phyloP scores from a whole-genome alignment of 2,113 vertebrate genomes.

The Spilogale gracilis region DNA sequence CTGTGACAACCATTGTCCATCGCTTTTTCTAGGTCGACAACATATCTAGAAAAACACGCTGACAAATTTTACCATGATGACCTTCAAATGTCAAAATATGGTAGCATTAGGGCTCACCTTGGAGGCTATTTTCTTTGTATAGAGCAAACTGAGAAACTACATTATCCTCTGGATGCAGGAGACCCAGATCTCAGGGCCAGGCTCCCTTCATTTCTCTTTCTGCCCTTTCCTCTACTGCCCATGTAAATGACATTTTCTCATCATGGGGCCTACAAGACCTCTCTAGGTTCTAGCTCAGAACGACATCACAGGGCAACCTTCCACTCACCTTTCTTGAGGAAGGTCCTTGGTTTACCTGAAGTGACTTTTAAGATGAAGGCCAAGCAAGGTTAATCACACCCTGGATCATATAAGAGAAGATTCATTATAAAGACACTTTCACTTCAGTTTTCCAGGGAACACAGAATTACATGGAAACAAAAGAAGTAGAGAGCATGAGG shows the following conservation, averaged over 20 bases:
- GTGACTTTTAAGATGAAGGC: constrained; percentile 25
- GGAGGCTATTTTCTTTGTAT: constrained; percentile 4
- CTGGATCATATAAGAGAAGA: constrained; percentile 10
- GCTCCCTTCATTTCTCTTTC: neutral
- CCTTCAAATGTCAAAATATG: neutral
- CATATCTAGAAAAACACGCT: constrained; percentile 5
- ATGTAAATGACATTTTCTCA: constrained; percentile 24
- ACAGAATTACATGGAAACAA: neutral
- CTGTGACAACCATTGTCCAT: neutral
- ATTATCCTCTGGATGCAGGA: neutral
- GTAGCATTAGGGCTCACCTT: neutral
- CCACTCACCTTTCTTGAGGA: neutral
- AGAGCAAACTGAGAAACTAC: neutral
- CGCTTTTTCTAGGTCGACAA: constrained; percentile 4
- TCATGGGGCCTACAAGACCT: neutral
- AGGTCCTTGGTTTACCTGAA: constrained; percentile 49
- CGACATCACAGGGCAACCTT: neutral
- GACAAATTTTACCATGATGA: neutral
- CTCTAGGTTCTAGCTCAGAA: constrained; percentile 45
- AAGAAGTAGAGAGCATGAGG: neutral
- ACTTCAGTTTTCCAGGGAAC: constrained; percentile 27
- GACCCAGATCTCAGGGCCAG: neutral
- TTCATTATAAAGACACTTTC: neutral
- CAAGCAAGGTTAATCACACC: neutral
- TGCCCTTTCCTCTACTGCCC: neutral